Evolutionary conservation across 2,113 vertebrate genomes (phyloP), one percentile per base, ranked within the genome.

Genomic region (Hirundichthys speculiger): DNA sequence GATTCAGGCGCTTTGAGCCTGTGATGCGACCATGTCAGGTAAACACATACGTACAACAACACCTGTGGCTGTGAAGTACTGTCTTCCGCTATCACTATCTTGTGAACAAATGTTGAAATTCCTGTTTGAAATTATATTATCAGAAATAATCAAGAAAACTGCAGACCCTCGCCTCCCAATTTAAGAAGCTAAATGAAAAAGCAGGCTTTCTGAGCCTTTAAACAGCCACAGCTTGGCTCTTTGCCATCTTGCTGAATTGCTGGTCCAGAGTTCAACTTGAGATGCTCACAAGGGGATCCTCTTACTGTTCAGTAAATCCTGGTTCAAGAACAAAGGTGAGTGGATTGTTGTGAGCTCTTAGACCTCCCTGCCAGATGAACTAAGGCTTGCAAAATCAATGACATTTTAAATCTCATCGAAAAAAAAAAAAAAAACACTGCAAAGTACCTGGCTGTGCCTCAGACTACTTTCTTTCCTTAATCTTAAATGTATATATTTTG

Each of bases 281-380:
- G 45, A 61, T 27, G 19, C 49, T 58, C 22, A 51, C 1, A 0
- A 53, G 55, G 48, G 27, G 53, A 55, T 66, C 21, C 11, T 24
- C 15, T n/a, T 43, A 63, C 47, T 63, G n/a, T 55, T 71, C 3
- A 0, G 16, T 47, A 61, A 51, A 58, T 64, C 68, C 54, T 41
- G 73, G 30, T 59, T 76, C 19, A 51, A 42, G 59, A 76, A 25
- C 49, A 76, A 69, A 60, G 49, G 63, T 69, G 53, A 48, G 39
- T 19, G 25, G 45, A 38, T 4, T 77, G n/a, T 27, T 13, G 27
- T 52, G 8, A 53, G 46, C 55, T 40, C 55, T 43, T 4, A 13
- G 20, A 43, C 6, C 12, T 48, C 15, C 18, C 20, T 34, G 27
- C 8, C 42, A 55, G 13, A 74, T 15, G 21, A 55, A 47, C 49